phyloP scores from a whole-genome alignment of 2,113 vertebrate species.

The Podarcis muralis region DNA sequence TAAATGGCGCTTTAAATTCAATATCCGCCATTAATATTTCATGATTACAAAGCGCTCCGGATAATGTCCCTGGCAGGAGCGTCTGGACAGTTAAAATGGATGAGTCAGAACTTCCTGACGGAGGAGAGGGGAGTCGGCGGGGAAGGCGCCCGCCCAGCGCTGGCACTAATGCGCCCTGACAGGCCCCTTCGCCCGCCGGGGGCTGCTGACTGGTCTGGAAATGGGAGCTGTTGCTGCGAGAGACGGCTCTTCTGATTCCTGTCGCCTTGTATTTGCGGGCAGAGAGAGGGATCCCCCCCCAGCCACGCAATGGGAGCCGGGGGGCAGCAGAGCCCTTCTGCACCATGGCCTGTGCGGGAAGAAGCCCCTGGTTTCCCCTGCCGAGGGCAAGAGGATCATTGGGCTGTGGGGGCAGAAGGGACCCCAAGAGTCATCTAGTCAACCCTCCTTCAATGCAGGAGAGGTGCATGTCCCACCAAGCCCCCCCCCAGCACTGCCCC shows the following conservation, averaged over 20 bases:
- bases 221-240: slow-evolving; percentile 48
- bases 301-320: not conserved
- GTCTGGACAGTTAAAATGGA: slow-evolving; percentile 73
- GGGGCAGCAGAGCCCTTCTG: not conserved
- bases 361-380: too few relatives aligned
- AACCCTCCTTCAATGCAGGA: too few relatives aligned
- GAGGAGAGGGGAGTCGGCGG: slow-evolving; percentile 54
- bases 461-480: too few relatives aligned
- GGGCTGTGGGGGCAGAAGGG: too few relatives aligned
- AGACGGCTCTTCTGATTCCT: slow-evolving; percentile 74
- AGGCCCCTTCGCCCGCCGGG: slow-evolving; percentile 62
- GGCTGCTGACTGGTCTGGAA: slow-evolving; percentile 44
- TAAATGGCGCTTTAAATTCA: slow-evolving; percentile 82
- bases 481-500: not conserved
- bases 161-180: slow-evolving; percentile 69
- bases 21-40: slow-evolving; percentile 84
- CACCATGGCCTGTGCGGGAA: too few relatives aligned
- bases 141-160: slow-evolving; percentile 61
- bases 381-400: too few relatives aligned
- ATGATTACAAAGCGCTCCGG: slow-evolving; percentile 83
- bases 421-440: too few relatives aligned
- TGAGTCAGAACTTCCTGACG: slow-evolving; percentile 76
- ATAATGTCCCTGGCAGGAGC: slow-evolving; percentile 78
- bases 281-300: slow-evolving; percentile 1
- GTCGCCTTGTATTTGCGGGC: slow-evolving; percentile 66